phyloP scores from a whole-genome alignment of 2,888 invertebrate genomes.

The Barypeithes pellucidus region DNA sequence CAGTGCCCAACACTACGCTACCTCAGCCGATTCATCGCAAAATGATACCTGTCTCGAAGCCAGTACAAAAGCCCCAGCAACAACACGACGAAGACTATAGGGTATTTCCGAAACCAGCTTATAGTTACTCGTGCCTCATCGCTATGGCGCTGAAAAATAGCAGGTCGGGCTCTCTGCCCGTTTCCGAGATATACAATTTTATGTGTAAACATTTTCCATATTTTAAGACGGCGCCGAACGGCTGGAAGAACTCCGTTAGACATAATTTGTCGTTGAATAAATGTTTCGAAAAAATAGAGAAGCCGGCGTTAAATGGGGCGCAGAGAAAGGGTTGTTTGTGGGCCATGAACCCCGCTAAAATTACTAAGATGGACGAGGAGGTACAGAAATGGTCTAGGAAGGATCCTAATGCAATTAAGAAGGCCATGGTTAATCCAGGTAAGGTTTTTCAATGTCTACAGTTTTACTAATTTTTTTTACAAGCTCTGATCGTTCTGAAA shows the following conservation, averaged over 20 bases:
- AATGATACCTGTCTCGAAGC: slow-evolving; percentile 36
- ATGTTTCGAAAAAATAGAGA: slow-evolving; percentile 98
- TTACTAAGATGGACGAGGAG: slow-evolving; percentile 98
- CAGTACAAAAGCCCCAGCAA: slow-evolving; percentile 51
- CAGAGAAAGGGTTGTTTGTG: slow-evolving; percentile 94
- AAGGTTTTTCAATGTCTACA: slow-evolving; percentile 9
- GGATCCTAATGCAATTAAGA: slow-evolving; percentile 92
- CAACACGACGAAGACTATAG: slow-evolving; percentile 72
- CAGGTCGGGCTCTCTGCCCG: slow-evolving; percentile 93
- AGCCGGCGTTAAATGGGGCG: slow-evolving; percentile 89
- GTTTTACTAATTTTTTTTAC: not conserved
- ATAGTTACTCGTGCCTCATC: slow-evolving; percentile 98
- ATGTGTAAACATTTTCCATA: slow-evolving; percentile 99
- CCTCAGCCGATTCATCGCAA: slow-evolving; percentile 46
- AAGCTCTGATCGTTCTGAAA: not conserved
- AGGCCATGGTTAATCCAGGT: slow-evolving; percentile 96
- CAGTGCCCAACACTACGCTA: slow-evolving; percentile 57
- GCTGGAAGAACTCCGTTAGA: slow-evolving; percentile 99
- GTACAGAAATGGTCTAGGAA: slow-evolving; percentile 98
- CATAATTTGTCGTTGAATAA: slow-evolving; percentile 98
- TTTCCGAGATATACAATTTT: slow-evolving; percentile 98
- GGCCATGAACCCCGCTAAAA: slow-evolving; percentile 97
- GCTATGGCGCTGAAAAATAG: slow-evolving; percentile 99
- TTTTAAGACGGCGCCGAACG: slow-evolving; percentile 97
- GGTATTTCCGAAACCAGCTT: slow-evolving; percentile 95